Conservation (phyloP, 2,888 invertebrate species). For the Dione juno region DNA sequence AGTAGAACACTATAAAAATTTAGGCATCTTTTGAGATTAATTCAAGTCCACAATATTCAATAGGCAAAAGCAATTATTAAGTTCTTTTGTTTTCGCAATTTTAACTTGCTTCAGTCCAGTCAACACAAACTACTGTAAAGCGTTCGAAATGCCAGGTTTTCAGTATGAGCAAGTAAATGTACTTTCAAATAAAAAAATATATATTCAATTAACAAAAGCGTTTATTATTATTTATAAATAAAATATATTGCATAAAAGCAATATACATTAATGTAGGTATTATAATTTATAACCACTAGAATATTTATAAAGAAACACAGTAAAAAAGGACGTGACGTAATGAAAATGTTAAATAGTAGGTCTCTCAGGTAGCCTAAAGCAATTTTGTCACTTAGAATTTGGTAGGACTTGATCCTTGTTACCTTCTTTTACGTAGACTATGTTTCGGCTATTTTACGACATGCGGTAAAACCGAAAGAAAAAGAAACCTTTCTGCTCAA, state of each 20-base stretch:
- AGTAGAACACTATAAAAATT: too few species aligned
- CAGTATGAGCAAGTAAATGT: too few species aligned
- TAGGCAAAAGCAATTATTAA: too few species aligned
- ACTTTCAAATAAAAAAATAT: too few species aligned
- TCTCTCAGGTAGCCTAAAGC: slow-evolving; percentile 45
- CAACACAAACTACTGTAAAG: too few species aligned
- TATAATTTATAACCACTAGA: neutral
- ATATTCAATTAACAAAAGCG: too few species aligned
- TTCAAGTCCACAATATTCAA: too few species aligned
- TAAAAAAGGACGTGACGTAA: neutral
- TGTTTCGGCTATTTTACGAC: slow-evolving; percentile 64
- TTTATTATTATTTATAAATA: neutral
- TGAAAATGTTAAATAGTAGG: slow-evolving; percentile 36
- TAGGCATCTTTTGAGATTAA: too few species aligned
- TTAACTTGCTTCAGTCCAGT: too few species aligned
- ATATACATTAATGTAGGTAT: too few species aligned
- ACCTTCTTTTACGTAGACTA: slow-evolving; percentile 62
- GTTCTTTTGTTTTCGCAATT: too few species aligned
- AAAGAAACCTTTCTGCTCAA: slow-evolving; percentile 50
- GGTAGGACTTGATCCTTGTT: slow-evolving; percentile 59
- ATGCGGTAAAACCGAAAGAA: slow-evolving; percentile 52
- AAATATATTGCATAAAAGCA: neutral
- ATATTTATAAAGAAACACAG: neutral
- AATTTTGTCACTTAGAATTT: slow-evolving; percentile 71
- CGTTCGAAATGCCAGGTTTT: too few species aligned